phyloP scores from a whole-genome alignment of 2,797 vertebrate species.

The Oreortyx pictus region DNA sequence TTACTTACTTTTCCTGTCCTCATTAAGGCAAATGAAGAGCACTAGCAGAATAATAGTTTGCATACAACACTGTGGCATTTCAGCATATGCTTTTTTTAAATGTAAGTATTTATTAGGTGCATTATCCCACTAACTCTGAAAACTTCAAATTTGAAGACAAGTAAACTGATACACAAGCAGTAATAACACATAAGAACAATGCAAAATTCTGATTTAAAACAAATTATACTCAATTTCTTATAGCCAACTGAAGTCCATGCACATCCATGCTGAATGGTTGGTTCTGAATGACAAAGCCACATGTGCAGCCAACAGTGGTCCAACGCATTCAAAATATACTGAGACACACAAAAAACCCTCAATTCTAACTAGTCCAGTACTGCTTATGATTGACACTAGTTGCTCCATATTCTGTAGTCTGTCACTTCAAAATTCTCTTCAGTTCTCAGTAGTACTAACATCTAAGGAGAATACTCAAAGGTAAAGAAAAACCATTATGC shows the following conservation, averaged over 20 bases:
- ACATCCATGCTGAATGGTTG: not conserved
- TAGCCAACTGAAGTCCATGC: not conserved
- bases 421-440: not conserved
- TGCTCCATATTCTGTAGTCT: not conserved
- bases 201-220: not conserved
- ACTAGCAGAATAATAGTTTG: not conserved
- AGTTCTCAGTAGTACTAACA: not conserved
- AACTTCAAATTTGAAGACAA: constrained; percentile 52
- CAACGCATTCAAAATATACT: not conserved
- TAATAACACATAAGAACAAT: not conserved
- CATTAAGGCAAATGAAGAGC: not conserved
- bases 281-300: not conserved
- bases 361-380: not conserved
- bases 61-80: not conserved
- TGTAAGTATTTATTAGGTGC: not conserved
- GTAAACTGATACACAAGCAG: constrained; percentile 18
- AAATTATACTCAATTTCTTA: not conserved
- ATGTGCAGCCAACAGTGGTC: accelerated
- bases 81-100: not conserved
- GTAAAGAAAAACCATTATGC: not conserved
- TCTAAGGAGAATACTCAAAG: not conserved
- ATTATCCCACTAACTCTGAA: not conserved
- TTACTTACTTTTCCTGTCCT: not conserved
- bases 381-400: not conserved
- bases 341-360: not conserved